Percentiles rank a stretch among this genome's conserved stretches.
Conservation (phyloP, 2,797 vertebrate species). For the Pseudochromis fuscus region DNA sequence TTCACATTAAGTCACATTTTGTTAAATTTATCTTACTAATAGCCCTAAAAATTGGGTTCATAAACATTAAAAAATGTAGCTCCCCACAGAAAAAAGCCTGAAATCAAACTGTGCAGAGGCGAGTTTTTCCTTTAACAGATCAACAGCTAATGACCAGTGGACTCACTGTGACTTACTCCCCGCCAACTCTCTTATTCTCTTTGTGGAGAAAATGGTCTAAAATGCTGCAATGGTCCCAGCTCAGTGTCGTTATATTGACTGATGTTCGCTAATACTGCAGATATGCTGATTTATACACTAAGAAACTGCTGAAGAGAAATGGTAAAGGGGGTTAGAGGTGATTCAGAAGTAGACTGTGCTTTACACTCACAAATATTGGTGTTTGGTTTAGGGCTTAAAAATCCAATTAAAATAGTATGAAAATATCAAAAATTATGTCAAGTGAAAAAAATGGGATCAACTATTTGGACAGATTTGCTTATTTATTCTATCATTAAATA, state of each 20-base stretch:
- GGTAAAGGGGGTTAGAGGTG: too few species aligned
- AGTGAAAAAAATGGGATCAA: too few species aligned
- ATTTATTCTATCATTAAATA: too few species aligned
- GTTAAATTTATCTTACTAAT: constrained; percentile 53
- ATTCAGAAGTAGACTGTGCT: too few species aligned
- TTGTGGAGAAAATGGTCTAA: not conserved
- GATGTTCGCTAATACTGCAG: not conserved
- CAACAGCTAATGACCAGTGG: constrained; percentile 22
- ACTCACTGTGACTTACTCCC: constrained; percentile 9
- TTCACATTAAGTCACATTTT: constrained; percentile 54
- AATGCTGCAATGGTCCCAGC: not conserved
- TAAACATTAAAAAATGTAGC: constrained; percentile 48
- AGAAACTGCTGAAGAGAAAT: too few species aligned
- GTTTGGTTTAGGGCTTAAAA: too few species aligned
- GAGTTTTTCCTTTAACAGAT: constrained; percentile 36
- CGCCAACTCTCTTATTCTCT: not conserved
- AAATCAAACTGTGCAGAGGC: constrained; percentile 25
- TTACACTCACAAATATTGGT: too few species aligned
- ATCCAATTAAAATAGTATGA: too few species aligned
- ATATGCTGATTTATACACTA: not conserved
- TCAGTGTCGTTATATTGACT: not conserved
- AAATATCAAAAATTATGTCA: too few species aligned
- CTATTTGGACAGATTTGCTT: too few species aligned
- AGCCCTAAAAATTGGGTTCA: constrained; percentile 56
- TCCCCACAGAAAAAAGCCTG: constrained; percentile 35